Base-by-base conservation (phyloP, 1,140 invertebrate species). In the Bathynomus jamesi region DNA sequence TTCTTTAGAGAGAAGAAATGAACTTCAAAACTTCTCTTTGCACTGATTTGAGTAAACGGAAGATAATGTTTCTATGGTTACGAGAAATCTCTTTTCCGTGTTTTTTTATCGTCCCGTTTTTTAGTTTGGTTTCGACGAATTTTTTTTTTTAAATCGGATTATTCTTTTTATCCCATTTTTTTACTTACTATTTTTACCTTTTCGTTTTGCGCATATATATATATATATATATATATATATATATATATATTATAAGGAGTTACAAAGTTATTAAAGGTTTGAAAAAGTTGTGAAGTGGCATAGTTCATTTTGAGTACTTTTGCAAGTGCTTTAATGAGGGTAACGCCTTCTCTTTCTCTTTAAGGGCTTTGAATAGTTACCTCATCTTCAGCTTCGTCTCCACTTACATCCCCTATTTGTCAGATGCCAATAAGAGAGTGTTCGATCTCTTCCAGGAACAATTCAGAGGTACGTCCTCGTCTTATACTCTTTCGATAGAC, bases 341-440 rank as follows among this genome's bases (percentile, higher is more conserved):
- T n/a, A n/a, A n/a, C n/a, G n/a, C n/a, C n/a, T n/a, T n/a, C n/a
- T n/a, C n/a, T n/a, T 69, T 64, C 72, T 46, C 73, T 65, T 69
- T 31, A 75, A 87, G 85, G 71, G 82, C 83, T 7, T 75, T 87
- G 61, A 88, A 88, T 79, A 86, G 87, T 76, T 89, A 88, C 78
- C 76, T 88, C 46, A 85, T 87, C 73, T 89, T 87, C 86, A 83
- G 82, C 64, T 79, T 88, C 30, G 84, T 85, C 4, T 79, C 82
- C 7, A 80, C 82, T 40, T 88, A 86, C 79, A 78, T 86, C 7
- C 85, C 86, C 4, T 87, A 86, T 76, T 80, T 89, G 65, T 85
- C 86, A 2, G 80, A 83, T 73, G 81, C 84, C 40, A 87, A 84
- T 77, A 82, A 83, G 31, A 82, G 86, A 21, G 83, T 84, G 13